Base-by-base conservation (phyloP, 2,888 invertebrate genomes). In the Dioctria linearis region DNA sequence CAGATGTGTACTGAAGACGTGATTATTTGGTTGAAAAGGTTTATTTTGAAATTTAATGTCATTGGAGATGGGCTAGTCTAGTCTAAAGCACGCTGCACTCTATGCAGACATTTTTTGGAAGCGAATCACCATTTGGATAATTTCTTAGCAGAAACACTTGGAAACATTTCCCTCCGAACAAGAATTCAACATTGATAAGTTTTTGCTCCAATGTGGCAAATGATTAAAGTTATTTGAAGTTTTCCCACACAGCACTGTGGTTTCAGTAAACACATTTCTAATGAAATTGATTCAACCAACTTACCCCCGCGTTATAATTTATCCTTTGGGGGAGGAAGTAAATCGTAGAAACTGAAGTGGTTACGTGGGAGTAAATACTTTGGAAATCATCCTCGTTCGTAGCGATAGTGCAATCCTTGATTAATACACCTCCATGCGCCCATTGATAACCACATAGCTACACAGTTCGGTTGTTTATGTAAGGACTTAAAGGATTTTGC, bases 401-500 rank as follows among this genome's bases (percentile, higher is more conserved):
- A 25, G 25, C 25, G 25, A 25, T 25, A 25, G 25, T 57, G n/a
- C 57, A 11, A 11, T 57, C 57, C 4, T 13, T 13, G 4, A 13
- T 57, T 57, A 57, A 57, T 57, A 57, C 25, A 25, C 25, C 25
- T 11, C 57, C 13, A 13, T 57, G 11, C 13, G 57, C 13, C 57
- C 57, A 11, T 13, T 13, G 11, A 57, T 13, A 13, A 11, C 57
- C 57, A 11, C 13, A 57, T 4, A 57, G 57, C n/a, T 57, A 13
- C 57, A 57, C 57, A 13, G 5, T 57, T 11, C 11, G 57, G 63
- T 63, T 25, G 25, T 63, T 63, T 63, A 4, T 4, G 1, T 37
- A 39, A 37, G 63, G 37, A 63, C 39, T 59, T 63, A 9, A 37
- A 63, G 63, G 63, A 63, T 63, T 63, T 37, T 63, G 63, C 63